A percentile compares a stretch with the other conserved stretches of the same genome.
These are phyloP conservation scores for Oreortyx pictus DNA, from an alignment of 2,797 vertebrate species.

Conservation along the genomic window DNA sequence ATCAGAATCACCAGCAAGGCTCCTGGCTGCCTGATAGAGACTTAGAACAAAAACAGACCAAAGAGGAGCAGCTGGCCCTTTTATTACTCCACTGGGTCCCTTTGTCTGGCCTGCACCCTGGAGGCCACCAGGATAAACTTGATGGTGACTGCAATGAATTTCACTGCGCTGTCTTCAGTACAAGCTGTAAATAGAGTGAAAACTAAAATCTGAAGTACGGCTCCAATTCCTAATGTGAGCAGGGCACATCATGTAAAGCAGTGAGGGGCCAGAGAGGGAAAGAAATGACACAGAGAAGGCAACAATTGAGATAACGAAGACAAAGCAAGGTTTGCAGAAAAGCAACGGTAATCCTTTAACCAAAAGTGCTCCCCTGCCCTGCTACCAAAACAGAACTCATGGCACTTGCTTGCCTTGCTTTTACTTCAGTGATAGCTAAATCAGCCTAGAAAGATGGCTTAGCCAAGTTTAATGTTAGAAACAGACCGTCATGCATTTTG, in stretches of 20 bases:
- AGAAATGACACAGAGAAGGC: neutral
- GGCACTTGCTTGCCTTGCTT: neutral
- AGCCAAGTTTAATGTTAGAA: neutral
- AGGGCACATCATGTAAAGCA: neutral
- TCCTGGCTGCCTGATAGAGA: slow-evolving; percentile 43
- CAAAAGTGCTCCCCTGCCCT: neutral
- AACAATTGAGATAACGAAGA: neutral
- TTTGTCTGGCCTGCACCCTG: slow-evolving; percentile 66
- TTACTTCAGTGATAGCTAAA: neutral
- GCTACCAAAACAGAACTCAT: neutral
- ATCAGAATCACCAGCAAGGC: slow-evolving; percentile 45
- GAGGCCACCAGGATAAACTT: slow-evolving; percentile 43
- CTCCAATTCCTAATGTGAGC: neutral
- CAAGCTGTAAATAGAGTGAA: neutral
- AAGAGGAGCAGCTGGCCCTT: slow-evolving; percentile 63
- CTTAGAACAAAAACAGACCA: slow-evolving; percentile 32
- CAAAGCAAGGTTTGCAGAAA: neutral
- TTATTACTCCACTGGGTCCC: slow-evolving; percentile 30
- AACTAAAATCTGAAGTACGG: neutral
- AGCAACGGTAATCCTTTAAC: neutral
- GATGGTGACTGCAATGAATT: slow-evolving; percentile 21
- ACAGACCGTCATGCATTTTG: neutral
- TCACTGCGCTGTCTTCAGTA: neutral
- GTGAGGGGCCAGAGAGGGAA: neutral
- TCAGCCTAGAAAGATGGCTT: neutral